Percentiles rank a stretch among this genome's conserved stretches.
These are phyloP conservation scores for Hypsopygia costalis DNA, from an alignment of 2,888 invertebrate species.

Conservation along the genomic window DNA sequence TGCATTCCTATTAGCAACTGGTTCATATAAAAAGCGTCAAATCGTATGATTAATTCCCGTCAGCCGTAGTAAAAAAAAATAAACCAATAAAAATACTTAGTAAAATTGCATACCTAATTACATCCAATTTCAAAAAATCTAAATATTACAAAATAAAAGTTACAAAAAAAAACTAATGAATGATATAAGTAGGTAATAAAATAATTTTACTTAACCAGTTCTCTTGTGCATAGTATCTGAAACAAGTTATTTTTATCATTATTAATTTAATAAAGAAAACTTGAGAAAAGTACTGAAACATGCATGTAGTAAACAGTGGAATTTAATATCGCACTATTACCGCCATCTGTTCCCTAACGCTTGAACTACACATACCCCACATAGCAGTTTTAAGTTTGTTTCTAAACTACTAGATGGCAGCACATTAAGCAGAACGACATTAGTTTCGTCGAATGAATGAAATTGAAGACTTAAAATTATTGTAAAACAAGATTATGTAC, in stretches of 20 bases:
- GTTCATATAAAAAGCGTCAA: too few relatives aligned
- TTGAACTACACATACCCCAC: slow-evolving; percentile 25
- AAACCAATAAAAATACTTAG: too few relatives aligned
- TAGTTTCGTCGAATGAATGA: too few relatives aligned
- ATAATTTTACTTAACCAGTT: slow-evolving; percentile 64
- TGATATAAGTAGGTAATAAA: slow-evolving; percentile 3
- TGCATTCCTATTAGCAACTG: too few relatives aligned
- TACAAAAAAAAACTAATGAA: too few relatives aligned
- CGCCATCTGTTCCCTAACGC: slow-evolving; percentile 45
- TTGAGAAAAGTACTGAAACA: slow-evolving; percentile 3
- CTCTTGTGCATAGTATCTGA: slow-evolving; percentile 79
- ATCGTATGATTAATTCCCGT: too few relatives aligned
- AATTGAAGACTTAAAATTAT: too few relatives aligned
- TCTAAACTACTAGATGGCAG: neutral
- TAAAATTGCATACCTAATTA: too few relatives aligned
- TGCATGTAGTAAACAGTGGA: neutral
- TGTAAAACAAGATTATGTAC: too few relatives aligned
- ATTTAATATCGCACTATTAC: slow-evolving; percentile 17
- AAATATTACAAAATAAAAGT: too few relatives aligned
- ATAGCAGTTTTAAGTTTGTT: slow-evolving; percentile 18
- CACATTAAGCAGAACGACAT: neutral
- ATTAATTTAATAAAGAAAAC: slow-evolving; percentile 11
- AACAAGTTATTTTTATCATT: slow-evolving; percentile 59
- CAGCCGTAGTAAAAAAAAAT: too few relatives aligned
- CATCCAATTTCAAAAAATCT: too few relatives aligned